Base-by-base conservation (phyloP, 2,113 vertebrate genomes). In the Hemichromis elongatus region DNA sequence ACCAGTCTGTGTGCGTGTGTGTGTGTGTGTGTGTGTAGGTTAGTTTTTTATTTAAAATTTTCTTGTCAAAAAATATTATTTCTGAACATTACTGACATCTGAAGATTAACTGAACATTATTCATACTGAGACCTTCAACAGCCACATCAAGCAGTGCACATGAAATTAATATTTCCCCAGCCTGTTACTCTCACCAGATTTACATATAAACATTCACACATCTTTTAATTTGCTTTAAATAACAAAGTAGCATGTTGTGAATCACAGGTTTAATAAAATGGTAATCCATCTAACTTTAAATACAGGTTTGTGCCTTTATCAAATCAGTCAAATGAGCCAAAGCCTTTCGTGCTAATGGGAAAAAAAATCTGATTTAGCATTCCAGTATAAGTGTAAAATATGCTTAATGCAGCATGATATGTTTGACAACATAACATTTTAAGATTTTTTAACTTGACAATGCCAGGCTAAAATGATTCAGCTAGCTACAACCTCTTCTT, bases 1-100 rank as follows among this genome's bases (percentile, higher is more conserved):
- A 93, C 89, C 16, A 54, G 79, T 52, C 79, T 84, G 2, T 84
- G 79, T 89, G 53, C 88, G 73, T 88, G 78, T 85, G n/a, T n/a
- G n/a, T n/a, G n/a, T n/a, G n/a, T n/a, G n/a, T n/a, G n/a, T n/a
- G n/a, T n/a, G n/a, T n/a, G n/a, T n/a, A n/a, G 63, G 11, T 47
- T 70, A 26, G 18, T 26, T 28, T 73, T 47, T 47, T 7, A 19
- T 45, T 47, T 47, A 28, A 28, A 47, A 18, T 9, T 73, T 47
- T 50, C 21, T 45, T 47, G 42, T 50, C 24, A 30, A 75, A 50
- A 50, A 75, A 16, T 26, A 30, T 19, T 28, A 30, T 50, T 50
- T n/a, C n/a, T n/a, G n/a, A n/a, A n/a, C n/a, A n/a, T n/a, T n/a
- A 6, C 68, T 75, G 42, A 73, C 42, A n/a, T n/a, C n/a, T n/a